Conservation (phyloP, 2,797 vertebrate genomes). For the Zenarchopterus dispar region DNA sequence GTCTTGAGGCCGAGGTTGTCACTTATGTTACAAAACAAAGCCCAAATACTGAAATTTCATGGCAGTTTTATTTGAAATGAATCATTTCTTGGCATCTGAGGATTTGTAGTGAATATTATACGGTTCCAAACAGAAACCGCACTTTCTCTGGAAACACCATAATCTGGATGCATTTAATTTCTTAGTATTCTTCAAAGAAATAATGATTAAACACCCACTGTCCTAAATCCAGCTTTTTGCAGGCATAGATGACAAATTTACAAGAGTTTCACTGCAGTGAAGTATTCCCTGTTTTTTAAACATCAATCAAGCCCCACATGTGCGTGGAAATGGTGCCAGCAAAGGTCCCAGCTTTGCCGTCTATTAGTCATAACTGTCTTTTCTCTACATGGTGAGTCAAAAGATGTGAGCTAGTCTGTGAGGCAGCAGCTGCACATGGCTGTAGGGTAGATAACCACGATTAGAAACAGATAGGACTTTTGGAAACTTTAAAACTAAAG, state of each 20-base stretch:
- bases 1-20: conserved; percentile 28
- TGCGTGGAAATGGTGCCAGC: conserved; percentile 29
- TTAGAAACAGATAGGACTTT: conserved; percentile 48
- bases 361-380: conserved; percentile 46
- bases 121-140: conserved; percentile 43
- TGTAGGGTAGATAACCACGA: conserved; percentile 32
- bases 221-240: conserved; percentile 51
- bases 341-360: conserved; percentile 31
- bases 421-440: conserved; percentile 44
- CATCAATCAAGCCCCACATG: conserved; percentile 51
- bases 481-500: conserved; percentile 25
- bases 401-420: conserved; percentile 49
- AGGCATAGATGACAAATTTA: conserved; percentile 58
- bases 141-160: conserved; percentile 44
- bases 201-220: conserved; percentile 53
- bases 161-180: conserved; percentile 38
- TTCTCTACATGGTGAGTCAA: conserved; percentile 51
- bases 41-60: conserved; percentile 38
- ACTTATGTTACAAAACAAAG: conserved; percentile 14
- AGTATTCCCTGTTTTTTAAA: conserved; percentile 52
- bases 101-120: conserved; percentile 47
- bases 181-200: conserved; percentile 44
- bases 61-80: conserved; percentile 52
- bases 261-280: conserved; percentile 53
- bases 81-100: conserved; percentile 55